Evolutionary conservation across 2,888 invertebrate genomes (phyloP), one percentile per base, ranked within the genome.

Genomic region (Xestobium rufovillosum): DNA sequence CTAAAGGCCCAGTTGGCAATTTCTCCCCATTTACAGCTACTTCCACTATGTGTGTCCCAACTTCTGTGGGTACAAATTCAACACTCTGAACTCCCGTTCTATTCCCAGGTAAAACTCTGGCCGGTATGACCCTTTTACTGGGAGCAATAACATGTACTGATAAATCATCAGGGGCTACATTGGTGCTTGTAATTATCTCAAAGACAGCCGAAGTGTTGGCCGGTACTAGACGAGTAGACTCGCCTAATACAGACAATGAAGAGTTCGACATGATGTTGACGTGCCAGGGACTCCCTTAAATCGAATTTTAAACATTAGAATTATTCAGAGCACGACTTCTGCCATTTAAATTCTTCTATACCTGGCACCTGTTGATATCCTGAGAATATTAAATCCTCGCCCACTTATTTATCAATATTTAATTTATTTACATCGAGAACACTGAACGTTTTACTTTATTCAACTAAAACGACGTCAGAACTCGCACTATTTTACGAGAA

Each of bases 41-140:
- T 68, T 94, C 92, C 53, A 97, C 83, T 43, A 90, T 75, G 67
- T 97, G 94, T 45, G 90, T 91, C 53, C 95, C 95, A 51, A 95
- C 92, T 71, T 92, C 92, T 32, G 79, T 81, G 4, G 94, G 90
- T 26, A 87, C 83, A 68, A 95, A 96, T 67, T 95, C 88, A 51
- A 92, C 83, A 51, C 85, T 81, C 69, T 88, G 90, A 47, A 87
- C 83, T 1, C 61, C 52, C 42, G 77, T 71, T 15, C 84, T 76
- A 57, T 78, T 82, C 57, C 87, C 83, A 57, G 90, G 86, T 54
- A 87, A 71, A 43, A 94, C 82, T 50, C 85, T 76, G 40, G 88
- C 83, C 32, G 83, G 78, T 49, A 91, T 78, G 44, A 84, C 81
- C 42, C 84, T 76, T 57, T 92, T 85, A 38, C 84, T 85, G 8